phyloP scores from a whole-genome alignment of 2,113 vertebrate species.

The Rhynchomys soricoides region DNA sequence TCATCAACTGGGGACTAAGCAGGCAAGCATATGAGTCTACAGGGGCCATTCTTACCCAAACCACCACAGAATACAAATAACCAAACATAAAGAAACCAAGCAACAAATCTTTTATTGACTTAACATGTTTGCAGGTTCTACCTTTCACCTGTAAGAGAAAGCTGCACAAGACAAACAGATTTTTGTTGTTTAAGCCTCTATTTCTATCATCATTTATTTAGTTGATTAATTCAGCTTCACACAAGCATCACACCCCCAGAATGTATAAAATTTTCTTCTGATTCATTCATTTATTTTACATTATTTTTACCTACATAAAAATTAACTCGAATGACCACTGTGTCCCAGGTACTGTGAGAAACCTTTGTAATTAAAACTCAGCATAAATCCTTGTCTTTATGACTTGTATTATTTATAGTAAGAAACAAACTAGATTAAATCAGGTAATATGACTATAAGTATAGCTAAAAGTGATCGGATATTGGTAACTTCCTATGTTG shows the following conservation, averaged over 20 bases:
- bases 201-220: not conserved
- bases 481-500: not conserved
- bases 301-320: not conserved
- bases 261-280: not conserved
- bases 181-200: not conserved
- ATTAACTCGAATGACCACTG: not conserved
- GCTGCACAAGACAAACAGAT: not conserved
- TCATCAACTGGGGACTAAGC: not conserved
- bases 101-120: not conserved
- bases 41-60: not conserved
- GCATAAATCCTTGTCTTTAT: not conserved
- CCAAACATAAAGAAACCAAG: not conserved
- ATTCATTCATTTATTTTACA: not conserved
- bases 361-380: not conserved
- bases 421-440: conserved; percentile 17
- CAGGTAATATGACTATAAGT: not conserved
- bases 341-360: not conserved
- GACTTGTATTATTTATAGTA: not conserved
- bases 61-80: not conserved
- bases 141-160: conserved; percentile 9
- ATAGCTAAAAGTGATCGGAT: not conserved
- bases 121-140: not conserved
- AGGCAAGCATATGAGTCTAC: too few relatives aligned
- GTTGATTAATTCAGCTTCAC: not conserved
- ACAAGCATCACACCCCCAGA: not conserved